phyloP scores from a whole-genome alignment of 1,140 invertebrate genomes.

The Drosophila oshimai region DNA sequence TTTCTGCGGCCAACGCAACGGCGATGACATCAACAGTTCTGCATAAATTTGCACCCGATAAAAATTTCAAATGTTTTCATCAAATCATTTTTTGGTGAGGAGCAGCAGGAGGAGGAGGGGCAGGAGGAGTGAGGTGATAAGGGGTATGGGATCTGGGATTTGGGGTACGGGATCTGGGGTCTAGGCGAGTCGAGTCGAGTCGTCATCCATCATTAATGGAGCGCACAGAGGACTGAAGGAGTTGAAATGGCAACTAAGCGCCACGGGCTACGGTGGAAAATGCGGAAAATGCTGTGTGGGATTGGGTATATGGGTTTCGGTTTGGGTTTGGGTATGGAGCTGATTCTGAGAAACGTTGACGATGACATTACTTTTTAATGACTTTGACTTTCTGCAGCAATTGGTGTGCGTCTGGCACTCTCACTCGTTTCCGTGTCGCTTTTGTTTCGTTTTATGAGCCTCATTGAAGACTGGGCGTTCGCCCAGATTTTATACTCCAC shows the following conservation, averaged over 20 bases:
- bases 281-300: neutral
- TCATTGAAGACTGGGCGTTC: conserved; percentile 44
- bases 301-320: neutral
- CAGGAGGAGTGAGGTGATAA: neutral
- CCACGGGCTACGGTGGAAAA: conserved; percentile 17
- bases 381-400: conserved; percentile 80
- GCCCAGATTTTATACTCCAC: conserved; percentile 19
- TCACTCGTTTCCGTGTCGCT: neutral
- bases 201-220: conserved; percentile 79
- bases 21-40: conserved; percentile 80
- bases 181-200: conserved; percentile 28
- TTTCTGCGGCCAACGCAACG: conserved; percentile 57
- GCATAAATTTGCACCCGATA: conserved; percentile 81
- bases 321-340: conserved; percentile 5
- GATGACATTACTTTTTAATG: conserved; percentile 81
- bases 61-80: conserved; percentile 82
- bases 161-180: neutral
- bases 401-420: conserved; percentile 53
- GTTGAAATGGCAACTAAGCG: conserved; percentile 56
- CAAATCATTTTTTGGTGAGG: conserved; percentile 75
- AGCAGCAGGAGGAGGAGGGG: neutral
- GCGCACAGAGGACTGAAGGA: conserved; percentile 59
- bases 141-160: neutral
- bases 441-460: conserved; percentile 51
- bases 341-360: conserved; percentile 63